phyloP scores from a whole-genome alignment of 2,113 vertebrate species.

The Odontophorus gujanensis region DNA sequence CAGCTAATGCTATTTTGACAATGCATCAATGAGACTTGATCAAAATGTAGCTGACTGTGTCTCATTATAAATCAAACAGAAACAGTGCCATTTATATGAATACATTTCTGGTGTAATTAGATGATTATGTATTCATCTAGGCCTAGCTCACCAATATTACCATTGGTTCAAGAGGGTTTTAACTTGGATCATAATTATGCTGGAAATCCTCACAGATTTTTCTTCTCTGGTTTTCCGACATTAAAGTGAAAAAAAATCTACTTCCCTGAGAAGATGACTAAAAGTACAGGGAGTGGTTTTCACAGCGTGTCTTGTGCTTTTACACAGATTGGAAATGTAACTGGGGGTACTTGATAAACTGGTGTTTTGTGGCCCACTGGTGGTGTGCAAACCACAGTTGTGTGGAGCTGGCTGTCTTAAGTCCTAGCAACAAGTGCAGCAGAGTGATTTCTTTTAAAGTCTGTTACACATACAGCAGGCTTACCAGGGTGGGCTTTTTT shows the following conservation, averaged over 20 bases:
- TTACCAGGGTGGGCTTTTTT: neutral
- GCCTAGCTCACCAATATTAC: neutral
- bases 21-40: slow-evolving; percentile 42
- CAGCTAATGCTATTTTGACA: slow-evolving; percentile 45
- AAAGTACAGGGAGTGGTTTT: neutral
- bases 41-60: slow-evolving; percentile 19
- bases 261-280: neutral
- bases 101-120: slow-evolving; percentile 42
- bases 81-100: slow-evolving; percentile 10
- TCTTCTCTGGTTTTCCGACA: neutral
- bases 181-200: neutral
- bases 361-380: neutral
- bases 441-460: neutral
- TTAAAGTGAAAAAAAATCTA: neutral
- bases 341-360: neutral
- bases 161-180: neutral
- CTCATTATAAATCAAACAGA: slow-evolving; percentile 37
- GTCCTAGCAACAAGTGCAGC: neutral
- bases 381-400: neutral
- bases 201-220: neutral
- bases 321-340: neutral
- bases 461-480: neutral
- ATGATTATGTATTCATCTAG: slow-evolving; percentile 22
- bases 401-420: neutral
- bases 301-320: fast-evolving